These are phyloP conservation scores for Drosophila subobscura DNA, from an alignment of 1,140 invertebrate species.

Conservation along the genomic window DNA sequence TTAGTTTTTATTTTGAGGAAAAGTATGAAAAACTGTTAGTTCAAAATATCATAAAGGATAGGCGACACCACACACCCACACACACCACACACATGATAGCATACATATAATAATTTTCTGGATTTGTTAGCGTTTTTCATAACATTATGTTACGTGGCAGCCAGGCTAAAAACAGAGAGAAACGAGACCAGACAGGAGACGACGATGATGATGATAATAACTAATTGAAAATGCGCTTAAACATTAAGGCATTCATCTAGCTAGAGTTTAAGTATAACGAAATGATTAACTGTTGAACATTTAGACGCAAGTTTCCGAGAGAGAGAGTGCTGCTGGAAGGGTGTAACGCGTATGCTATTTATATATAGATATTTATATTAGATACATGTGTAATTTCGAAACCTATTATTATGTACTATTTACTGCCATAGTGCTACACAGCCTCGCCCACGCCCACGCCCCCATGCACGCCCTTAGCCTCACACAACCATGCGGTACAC, in stretches of 20 bases:
- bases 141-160: conserved; percentile 32
- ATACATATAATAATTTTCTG: conserved; percentile 43
- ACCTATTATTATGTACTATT: conserved; percentile 69
- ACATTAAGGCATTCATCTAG: conserved; percentile 43
- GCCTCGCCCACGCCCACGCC: conserved; percentile 30
- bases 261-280: conserved; percentile 24
- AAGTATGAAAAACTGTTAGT: conserved; percentile 67
- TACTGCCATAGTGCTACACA: conserved; percentile 76
- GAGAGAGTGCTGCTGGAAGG: conserved; percentile 26
- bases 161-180: conserved; percentile 46
- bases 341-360: conserved; percentile 55
- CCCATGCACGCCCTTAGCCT: conserved; percentile 9
- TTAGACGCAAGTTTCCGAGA: conserved; percentile 49
- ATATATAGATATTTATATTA: conserved; percentile 73
- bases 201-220: conserved; percentile 39
- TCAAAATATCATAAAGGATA: conserved; percentile 65
- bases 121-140: conserved; percentile 57
- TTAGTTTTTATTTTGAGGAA: conserved; percentile 50
- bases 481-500: conserved; percentile 21
- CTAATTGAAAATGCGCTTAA: conserved; percentile 26
- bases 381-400: conserved; percentile 70
- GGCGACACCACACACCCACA: conserved; percentile 14
- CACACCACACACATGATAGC: conserved; percentile 10
- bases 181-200: too few relatives aligned
- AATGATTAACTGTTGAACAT: conserved; percentile 67